A percentile compares a stretch with the other conserved stretches of the same genome.
These are phyloP conservation scores for Paramuricea clavata DNA, from an alignment of 92 coral and sea anemone species.

Conservation along the genomic window DNA sequence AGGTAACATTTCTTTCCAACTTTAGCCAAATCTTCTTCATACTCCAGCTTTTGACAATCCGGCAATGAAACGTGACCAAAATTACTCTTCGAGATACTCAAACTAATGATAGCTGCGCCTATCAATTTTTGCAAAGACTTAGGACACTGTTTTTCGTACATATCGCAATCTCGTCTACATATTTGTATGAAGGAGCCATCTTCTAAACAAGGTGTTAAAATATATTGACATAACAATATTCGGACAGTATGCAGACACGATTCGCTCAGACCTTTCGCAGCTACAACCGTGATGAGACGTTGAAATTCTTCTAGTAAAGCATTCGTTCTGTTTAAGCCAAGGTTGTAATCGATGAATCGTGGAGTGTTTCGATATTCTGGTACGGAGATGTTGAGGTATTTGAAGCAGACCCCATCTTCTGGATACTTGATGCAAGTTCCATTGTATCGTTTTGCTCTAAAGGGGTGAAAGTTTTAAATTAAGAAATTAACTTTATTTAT, in stretches of 20 bases:
- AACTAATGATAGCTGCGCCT: constrained; percentile 72
- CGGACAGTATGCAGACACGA: constrained; percentile 68
- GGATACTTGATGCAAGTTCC: constrained; percentile 78
- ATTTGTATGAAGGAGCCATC: constrained; percentile 73
- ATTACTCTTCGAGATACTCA: constrained; percentile 52
- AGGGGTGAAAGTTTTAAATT: not conserved
- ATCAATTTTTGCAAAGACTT: constrained; percentile 74
- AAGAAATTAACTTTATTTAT: not conserved
- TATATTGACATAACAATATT: constrained; percentile 87
- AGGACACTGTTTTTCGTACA: constrained; percentile 77
- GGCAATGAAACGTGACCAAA: constrained; percentile 83
- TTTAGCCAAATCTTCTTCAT: constrained; percentile 48
- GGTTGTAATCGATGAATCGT: constrained; percentile 87
- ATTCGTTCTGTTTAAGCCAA: constrained; percentile 77
- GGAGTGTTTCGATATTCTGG: constrained; percentile 59
- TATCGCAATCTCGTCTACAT: constrained; percentile 85
- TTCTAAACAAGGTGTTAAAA: constrained; percentile 77
- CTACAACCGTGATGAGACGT: constrained; percentile 46
- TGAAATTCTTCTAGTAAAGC: constrained; percentile 41
- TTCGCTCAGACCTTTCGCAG: constrained; percentile 18
- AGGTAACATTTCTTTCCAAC: constrained; percentile 69
- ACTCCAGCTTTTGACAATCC: constrained; percentile 72
- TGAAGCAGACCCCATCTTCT: constrained; percentile 65
- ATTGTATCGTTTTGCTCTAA: constrained; percentile 54
- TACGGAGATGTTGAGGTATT: constrained; percentile 75